Percentiles rank a stretch among this genome's conserved stretches.
These are phyloP conservation scores for Aleiodes testaceus DNA, from an alignment of 2,888 invertebrate species.

Conservation along the genomic window DNA sequence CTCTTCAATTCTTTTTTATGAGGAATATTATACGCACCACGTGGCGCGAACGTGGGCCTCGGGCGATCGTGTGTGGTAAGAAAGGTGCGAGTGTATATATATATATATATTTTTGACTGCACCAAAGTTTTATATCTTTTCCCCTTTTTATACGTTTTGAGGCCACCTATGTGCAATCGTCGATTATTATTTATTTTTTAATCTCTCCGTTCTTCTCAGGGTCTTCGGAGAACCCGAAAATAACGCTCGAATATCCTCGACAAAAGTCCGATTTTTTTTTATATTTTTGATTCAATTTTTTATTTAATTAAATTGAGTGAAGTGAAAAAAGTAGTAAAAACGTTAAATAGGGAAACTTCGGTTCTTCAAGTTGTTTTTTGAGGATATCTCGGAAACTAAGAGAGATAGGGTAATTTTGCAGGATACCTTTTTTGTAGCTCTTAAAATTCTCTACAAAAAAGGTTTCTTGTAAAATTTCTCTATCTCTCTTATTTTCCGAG, in stretches of 20 bases:
- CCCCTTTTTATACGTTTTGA: not conserved
- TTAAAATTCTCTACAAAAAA: too few species aligned
- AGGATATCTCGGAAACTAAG: too few species aligned
- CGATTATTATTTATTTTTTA: constrained; percentile 28
- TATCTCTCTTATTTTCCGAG: too few species aligned
- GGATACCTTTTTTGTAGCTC: too few species aligned
- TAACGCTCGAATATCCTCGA: not conserved
- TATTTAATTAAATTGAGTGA: too few species aligned
- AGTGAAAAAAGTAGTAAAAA: too few species aligned
- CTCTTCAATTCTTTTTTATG: not conserved
- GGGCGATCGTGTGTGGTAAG: constrained; percentile 36
- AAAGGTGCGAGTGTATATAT: constrained; percentile 11
- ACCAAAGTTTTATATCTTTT: constrained; percentile 20
- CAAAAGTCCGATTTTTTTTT: too few species aligned
- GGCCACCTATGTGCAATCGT: constrained; percentile 31
- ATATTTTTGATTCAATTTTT: too few species aligned
- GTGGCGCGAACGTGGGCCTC: constrained; percentile 34
- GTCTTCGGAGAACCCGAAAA: not conserved
- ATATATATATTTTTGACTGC: constrained; percentile 17
- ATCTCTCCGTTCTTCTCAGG: constrained; percentile 8
- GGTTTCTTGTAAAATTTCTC: too few species aligned
- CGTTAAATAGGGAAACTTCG: too few species aligned
- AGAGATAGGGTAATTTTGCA: too few species aligned
- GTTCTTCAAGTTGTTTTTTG: too few species aligned
- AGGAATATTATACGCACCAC: constrained; percentile 33